Conservation (phyloP, 2,888 invertebrate genomes). For the Venusia cambrica region DNA sequence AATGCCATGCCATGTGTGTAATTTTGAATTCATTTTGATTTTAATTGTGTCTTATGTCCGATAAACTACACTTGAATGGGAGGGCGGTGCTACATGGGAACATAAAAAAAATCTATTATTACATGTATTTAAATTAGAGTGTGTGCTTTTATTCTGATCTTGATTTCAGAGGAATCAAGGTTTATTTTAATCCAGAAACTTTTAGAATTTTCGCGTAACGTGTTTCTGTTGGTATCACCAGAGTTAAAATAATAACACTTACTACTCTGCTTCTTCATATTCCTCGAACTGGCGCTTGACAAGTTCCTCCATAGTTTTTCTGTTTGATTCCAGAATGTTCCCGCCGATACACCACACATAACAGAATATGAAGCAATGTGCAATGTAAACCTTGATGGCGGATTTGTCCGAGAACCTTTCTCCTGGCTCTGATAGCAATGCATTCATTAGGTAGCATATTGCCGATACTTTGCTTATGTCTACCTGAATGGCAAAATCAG, state of each 20-base stretch:
- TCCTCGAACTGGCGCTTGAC: constrained; percentile 86
- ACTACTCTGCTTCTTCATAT: constrained; percentile 83
- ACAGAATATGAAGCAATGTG: constrained; percentile 89
- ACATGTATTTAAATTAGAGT: too few species aligned
- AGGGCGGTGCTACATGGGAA: too few species aligned
- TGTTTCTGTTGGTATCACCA: too few species aligned
- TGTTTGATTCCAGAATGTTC: constrained; percentile 86
- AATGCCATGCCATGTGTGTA: too few species aligned
- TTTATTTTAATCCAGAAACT: too few species aligned
- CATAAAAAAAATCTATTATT: too few species aligned
- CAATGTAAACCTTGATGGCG: constrained; percentile 83
- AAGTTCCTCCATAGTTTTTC: constrained; percentile 85
- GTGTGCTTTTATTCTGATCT: too few species aligned
- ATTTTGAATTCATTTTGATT: too few species aligned
- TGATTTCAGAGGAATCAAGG: too few species aligned
- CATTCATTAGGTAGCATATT: constrained; percentile 87
- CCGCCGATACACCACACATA: constrained; percentile 94
- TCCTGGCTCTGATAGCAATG: constrained; percentile 84
- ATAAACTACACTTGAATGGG: too few species aligned
- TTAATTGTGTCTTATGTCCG: too few species aligned
- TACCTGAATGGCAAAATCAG: constrained; percentile 85
- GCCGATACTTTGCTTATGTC: constrained; percentile 91
- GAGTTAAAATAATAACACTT: constrained; percentile 34
- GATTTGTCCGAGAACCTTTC: constrained; percentile 82
- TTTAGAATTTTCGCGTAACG: too few species aligned